Conservation (phyloP, 2,113 vertebrate genomes). For the Malaclemys terrapin region DNA sequence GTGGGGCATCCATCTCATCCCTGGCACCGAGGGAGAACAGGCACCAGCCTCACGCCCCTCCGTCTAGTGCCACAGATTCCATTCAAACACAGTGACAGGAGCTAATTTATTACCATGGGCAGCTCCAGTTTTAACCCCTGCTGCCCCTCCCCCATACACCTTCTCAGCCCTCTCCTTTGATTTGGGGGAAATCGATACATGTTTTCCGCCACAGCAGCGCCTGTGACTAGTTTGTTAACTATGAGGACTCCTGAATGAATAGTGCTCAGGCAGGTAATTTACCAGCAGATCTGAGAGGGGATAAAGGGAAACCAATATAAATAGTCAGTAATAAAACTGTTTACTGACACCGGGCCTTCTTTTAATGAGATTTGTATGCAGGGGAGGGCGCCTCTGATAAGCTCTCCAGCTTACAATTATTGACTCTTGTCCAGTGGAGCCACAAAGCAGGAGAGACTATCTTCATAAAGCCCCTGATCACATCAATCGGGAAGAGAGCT, state of each 20-base stretch:
- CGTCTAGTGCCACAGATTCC: not conserved
- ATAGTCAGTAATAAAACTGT: slow-evolving; percentile 44
- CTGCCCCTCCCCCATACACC: no score
- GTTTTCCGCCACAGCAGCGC: not conserved
- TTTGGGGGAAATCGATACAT: slow-evolving; percentile 21
- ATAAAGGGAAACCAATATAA: slow-evolving; percentile 38
- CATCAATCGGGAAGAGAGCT: slow-evolving; percentile 21
- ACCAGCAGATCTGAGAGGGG: slow-evolving; percentile 16
- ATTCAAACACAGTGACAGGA: not conserved
- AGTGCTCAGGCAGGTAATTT: slow-evolving; percentile 14
- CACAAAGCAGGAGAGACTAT: slow-evolving; percentile 23
- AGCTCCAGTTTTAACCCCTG: not conserved
- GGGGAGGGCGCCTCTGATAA: slow-evolving; percentile 7
- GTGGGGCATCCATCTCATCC: not conserved
- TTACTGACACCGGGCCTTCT: slow-evolving; percentile 30
- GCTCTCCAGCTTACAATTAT: slow-evolving; percentile 36
- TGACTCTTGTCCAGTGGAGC: slow-evolving; percentile 27
- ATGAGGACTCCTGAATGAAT: slow-evolving; percentile 24
- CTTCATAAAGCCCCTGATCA: slow-evolving; percentile 31
- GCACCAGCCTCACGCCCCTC: not conserved
- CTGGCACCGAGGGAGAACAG: not conserved
- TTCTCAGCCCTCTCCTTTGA: slow-evolving; percentile 2
- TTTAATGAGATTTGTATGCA: slow-evolving; percentile 45
- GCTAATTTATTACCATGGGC: not conserved
- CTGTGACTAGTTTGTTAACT: slow-evolving; percentile 31